These are phyloP conservation scores for Cathartes aura DNA, from an alignment of 2,113 vertebrate species.

Conservation along the genomic window DNA sequence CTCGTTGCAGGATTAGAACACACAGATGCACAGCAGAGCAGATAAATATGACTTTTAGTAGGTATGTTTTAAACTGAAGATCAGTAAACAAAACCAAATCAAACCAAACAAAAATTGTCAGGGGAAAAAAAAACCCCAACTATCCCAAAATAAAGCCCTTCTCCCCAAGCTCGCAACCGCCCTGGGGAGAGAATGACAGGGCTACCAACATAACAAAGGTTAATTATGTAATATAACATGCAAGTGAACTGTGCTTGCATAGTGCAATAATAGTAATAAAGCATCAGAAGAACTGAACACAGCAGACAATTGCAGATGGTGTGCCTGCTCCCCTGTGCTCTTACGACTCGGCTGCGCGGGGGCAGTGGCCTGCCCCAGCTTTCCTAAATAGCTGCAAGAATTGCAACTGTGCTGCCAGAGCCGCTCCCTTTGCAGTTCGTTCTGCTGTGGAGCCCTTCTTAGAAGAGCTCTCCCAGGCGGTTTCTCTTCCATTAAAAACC, in stretches of 20 bases:
- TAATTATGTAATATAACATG: neutral
- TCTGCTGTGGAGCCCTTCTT: neutral
- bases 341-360: accelerated
- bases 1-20: neutral
- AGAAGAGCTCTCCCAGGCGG: neutral
- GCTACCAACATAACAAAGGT: neutral
- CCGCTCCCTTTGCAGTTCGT: accelerated
- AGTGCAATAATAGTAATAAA: neutral
- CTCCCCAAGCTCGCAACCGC: neutral
- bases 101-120: neutral
- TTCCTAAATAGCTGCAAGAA: neutral
- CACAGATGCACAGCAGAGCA: neutral
- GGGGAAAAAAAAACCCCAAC: neutral
- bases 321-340: neutral
- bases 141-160: neutral
- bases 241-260: neutral
- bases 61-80: neutral
- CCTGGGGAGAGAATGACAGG: neutral
- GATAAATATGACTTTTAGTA: neutral
- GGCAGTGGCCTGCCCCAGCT: neutral
- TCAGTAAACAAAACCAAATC: neutral
- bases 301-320: neutral
- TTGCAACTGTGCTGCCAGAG: neutral
- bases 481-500: neutral
- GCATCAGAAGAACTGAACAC: neutral